Evolutionary conservation across 2,113 vertebrate species (phyloP).

Genomic region (Hemiscyllium ocellatum): DNA sequence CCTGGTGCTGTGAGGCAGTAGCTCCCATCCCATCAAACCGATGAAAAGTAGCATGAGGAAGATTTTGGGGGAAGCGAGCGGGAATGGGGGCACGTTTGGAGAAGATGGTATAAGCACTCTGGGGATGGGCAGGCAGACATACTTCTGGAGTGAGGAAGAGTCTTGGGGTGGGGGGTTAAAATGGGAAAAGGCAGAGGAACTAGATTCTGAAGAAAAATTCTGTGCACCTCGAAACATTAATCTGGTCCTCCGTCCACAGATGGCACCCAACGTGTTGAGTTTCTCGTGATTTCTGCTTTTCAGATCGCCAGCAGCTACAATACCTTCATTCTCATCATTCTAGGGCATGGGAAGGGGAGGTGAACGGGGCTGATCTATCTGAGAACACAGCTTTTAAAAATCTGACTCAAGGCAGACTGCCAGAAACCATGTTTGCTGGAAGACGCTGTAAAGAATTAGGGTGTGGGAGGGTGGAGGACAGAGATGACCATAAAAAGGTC

Average conservation of each 20-base stretch:
- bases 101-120: too few species aligned
- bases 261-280: too few species aligned
- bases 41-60: too few species aligned
- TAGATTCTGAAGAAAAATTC: background rate
- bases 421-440: background rate
- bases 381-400: background rate
- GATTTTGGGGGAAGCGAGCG: too few species aligned
- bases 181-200: background rate
- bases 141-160: background rate
- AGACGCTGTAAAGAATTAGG: background rate
- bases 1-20: too few species aligned
- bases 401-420: background rate
- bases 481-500: background rate
- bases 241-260: too few species aligned
- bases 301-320: background rate
- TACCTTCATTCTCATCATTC: too few species aligned
- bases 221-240: background rate
- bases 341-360: too few species aligned
- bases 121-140: too few species aligned
- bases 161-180: background rate
- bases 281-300: background rate
- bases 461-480: too few species aligned
- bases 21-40: too few species aligned
- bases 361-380: background rate
- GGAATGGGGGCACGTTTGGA: too few species aligned